These are phyloP conservation scores for Oncopodura yosiiana DNA, from an alignment of 1,140 invertebrate genomes.

Conservation along the genomic window DNA sequence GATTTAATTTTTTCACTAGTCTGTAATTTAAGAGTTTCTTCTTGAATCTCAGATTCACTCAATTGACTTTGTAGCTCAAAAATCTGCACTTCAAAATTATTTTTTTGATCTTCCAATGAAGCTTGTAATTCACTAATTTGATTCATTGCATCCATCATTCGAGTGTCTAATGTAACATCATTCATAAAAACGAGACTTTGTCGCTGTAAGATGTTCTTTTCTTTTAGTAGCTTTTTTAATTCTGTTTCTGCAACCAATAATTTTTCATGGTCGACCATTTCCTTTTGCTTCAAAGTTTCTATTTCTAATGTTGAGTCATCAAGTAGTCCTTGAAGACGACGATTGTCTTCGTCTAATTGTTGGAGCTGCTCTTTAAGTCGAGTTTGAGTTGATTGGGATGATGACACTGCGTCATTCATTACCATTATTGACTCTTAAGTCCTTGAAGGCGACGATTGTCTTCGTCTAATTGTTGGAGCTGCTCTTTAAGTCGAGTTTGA, in stretches of 20 bases:
- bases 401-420: slow-evolving; percentile 28
- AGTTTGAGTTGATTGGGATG: slow-evolving; percentile 13
- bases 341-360: slow-evolving; percentile 21
- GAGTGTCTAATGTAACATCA: slow-evolving; percentile 17
- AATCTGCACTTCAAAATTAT: slow-evolving; percentile 27
- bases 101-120: slow-evolving; percentile 28
- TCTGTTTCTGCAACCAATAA: slow-evolving; percentile 24
- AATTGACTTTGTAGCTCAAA: slow-evolving; percentile 24
- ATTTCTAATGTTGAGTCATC: slow-evolving; percentile 24
- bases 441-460: slow-evolving; percentile 15
- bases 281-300: slow-evolving; percentile 23
- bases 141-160: slow-evolving; percentile 25
- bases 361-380: slow-evolving; percentile 20
- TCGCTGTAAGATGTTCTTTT: slow-evolving; percentile 31
- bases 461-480: slow-evolving; percentile 20
- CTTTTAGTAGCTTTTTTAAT: slow-evolving; percentile 29
- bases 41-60: slow-evolving; percentile 13
- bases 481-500: slow-evolving; percentile 12
- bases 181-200: slow-evolving; percentile 31
- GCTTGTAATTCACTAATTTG: slow-evolving; percentile 33
- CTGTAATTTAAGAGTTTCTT: slow-evolving; percentile 22
- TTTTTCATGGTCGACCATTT: slow-evolving; percentile 24
- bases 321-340: slow-evolving; percentile 6
- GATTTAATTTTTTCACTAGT: slow-evolving; percentile 18
- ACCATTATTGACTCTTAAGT: slow-evolving; percentile 25